Evolutionary conservation across 2,113 vertebrate species (phyloP), one percentile per base, ranked within the genome.

Genomic region (Nanorana parkeri): DNA sequence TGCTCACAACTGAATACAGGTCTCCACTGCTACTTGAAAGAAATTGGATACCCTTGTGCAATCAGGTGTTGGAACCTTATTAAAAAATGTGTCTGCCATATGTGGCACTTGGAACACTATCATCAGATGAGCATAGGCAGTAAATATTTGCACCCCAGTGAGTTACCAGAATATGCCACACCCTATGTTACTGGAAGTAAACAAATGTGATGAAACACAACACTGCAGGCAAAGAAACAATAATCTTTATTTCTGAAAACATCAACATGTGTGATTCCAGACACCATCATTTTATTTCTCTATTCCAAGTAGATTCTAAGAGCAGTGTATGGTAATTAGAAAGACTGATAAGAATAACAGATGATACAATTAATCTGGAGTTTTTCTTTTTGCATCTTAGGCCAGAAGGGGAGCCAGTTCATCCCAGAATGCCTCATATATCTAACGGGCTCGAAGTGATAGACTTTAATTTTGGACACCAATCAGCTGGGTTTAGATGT

Each of bases 381-480:
- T 69, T 19, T 61, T 24, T 23, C 66, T 28, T 19, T 55, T 58
- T 10, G 29, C 71, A 69, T 41, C 55, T 20, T 54, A 69, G 58
- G 19, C 51, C 32, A 69, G 26, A 17, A 32, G 54, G 32, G 7
- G 63, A 74, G 36, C 17, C 51, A 74, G 60, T 81, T 81, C 68
- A 81, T 81, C 26, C 36, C 20, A 15, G 24, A 32, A 74, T 74
- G 61, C 51, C 51, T 81, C 24, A 75, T 75, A 81, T 81, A 68
- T 76, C 71, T 68, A 75, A 54, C 58, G 61, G 63, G 51, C 32
- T 68, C 21, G 32, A 74, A 47, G 52, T 83, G 80, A 75, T 72
- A 68, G 72, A 29, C 67, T 76, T 83, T 75, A 68, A 63, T 76
- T 67, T 26, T 82, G 80, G 60, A 75, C 80, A 73, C 68, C 56